These are phyloP conservation scores for Ptychobarbus kaznakovi DNA, from an alignment of 2,797 vertebrate genomes.

Conservation along the genomic window DNA sequence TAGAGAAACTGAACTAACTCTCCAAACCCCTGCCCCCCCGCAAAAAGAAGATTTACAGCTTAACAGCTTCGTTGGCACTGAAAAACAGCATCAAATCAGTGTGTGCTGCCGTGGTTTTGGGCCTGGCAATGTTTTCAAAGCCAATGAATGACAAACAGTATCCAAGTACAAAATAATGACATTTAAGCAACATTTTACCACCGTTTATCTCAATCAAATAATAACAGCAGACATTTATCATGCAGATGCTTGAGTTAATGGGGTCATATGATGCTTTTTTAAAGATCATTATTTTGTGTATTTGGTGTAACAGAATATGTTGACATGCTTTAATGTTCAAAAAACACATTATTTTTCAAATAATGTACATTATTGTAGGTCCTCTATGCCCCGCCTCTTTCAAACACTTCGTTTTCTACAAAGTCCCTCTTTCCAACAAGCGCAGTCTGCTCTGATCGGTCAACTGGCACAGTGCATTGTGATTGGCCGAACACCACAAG, in stretches of 20 bases:
- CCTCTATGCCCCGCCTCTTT: no score
- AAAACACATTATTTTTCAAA: no score
- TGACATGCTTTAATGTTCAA: no score
- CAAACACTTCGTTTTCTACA: no score
- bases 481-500: no score
- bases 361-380: no score
- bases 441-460: no score
- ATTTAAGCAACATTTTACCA: conserved; percentile 74
- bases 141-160: conserved; percentile 72
- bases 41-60: neutral
- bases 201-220: conserved; percentile 69
- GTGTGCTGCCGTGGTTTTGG: conserved; percentile 7
- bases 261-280: no score
- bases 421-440: no score
- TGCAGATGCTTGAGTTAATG: conserved; percentile 50
- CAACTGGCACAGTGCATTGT: no score
- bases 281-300: no score
- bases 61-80: conserved; percentile 7
- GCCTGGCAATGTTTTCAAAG: conserved; percentile 58
- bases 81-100: neutral
- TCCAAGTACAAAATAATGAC: conserved; percentile 74
- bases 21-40: neutral
- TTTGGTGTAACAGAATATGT: no score
- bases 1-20: conserved; percentile 9
- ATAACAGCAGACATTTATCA: conserved; percentile 54